Conservation (phyloP, 2,113 vertebrate genomes). For the Noturus placidus region DNA sequence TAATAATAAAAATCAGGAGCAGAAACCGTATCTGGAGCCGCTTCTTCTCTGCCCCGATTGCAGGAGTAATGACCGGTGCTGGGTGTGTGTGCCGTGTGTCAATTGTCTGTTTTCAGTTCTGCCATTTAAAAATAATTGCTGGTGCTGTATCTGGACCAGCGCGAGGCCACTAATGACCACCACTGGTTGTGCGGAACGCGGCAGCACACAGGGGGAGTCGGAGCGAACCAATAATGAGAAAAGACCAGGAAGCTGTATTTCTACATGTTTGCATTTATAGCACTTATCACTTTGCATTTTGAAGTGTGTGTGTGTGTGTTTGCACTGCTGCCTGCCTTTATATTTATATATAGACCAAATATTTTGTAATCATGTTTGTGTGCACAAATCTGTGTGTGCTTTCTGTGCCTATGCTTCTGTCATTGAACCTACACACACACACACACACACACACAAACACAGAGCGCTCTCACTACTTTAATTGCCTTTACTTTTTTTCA, state of each 20-base stretch:
- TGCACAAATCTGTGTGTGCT: constrained; percentile 47
- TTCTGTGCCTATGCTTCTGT: constrained; percentile 63
- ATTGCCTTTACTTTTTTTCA: constrained; percentile 81
- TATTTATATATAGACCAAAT: constrained; percentile 8
- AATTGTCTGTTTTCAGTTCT: constrained; percentile 69
- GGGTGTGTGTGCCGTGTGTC: constrained; percentile 57
- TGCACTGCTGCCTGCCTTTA: not conserved
- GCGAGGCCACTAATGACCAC: constrained; percentile 71
- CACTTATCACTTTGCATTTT: constrained; percentile 11
- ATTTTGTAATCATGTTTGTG: constrained; percentile 24
- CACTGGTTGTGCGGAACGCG: constrained; percentile 60
- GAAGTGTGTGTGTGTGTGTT: constrained; percentile 3
- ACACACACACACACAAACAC: not conserved
- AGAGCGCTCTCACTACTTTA: constrained; percentile 62
- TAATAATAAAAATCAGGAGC: constrained; percentile 59
- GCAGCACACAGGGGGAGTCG: constrained; percentile 19
- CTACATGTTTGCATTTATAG: constrained; percentile 15
- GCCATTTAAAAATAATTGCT: constrained; percentile 79
- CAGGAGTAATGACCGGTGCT: constrained; percentile 67
- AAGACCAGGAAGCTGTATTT: constrained; percentile 50
- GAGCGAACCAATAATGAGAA: constrained; percentile 23
- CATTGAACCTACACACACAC: constrained; percentile 43
- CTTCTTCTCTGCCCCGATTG: constrained; percentile 44
- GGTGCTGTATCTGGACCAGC: constrained; percentile 68
- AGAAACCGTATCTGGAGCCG: constrained; percentile 19